Conservation (phyloP, 2,113 vertebrate genomes). For the Bubo scandiacus region DNA sequence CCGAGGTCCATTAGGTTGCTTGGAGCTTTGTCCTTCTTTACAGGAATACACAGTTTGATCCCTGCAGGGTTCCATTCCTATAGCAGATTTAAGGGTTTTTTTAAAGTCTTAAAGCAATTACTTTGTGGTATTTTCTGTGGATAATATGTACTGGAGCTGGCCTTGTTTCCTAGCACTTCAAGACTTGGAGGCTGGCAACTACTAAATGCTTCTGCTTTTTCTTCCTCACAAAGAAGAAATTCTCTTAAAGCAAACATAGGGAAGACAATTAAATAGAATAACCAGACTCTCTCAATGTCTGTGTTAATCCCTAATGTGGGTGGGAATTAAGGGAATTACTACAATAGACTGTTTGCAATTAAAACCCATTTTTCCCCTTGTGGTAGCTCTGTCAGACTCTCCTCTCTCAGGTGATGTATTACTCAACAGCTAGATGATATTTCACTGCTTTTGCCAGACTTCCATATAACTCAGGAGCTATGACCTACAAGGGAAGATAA, state of each 20-base stretch:
- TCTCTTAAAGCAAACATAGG: neutral
- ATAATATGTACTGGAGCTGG: neutral
- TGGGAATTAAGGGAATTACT: neutral
- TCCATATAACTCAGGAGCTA: neutral
- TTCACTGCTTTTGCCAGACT: neutral
- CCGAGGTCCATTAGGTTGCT: neutral
- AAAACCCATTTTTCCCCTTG: neutral
- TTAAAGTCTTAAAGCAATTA: neutral
- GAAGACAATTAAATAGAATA: neutral
- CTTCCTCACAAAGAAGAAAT: neutral
- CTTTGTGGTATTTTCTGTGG: neutral
- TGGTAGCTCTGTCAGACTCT: neutral
- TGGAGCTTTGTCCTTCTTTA: neutral
- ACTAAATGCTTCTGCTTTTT: constrained; percentile 23
- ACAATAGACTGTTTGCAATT: neutral
- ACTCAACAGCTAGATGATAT: neutral
- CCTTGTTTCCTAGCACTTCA: neutral
- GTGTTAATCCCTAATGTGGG: neutral
- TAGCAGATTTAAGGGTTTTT: neutral
- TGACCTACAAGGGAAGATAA: neutral
- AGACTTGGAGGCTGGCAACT: neutral
- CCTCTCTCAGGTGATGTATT: neutral
- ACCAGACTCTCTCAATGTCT: neutral
- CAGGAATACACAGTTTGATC: neutral
- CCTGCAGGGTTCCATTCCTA: neutral